These are phyloP conservation scores for Spondyliosoma cantharus DNA, from an alignment of 2,797 vertebrate species.

Conservation along the genomic window DNA sequence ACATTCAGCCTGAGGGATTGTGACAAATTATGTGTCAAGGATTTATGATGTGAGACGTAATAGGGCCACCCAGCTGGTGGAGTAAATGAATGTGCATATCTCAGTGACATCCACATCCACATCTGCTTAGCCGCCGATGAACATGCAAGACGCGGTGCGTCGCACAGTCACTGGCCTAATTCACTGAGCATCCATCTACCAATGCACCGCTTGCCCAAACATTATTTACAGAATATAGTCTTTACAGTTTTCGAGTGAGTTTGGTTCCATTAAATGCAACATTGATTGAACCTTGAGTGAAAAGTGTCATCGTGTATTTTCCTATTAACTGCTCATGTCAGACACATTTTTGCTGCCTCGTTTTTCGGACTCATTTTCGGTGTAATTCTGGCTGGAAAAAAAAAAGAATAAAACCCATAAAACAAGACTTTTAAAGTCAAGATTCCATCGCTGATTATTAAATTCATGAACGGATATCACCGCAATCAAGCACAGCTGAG, in stretches of 20 bases:
- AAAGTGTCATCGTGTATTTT: slow-evolving; percentile 24
- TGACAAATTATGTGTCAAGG: slow-evolving; percentile 83
- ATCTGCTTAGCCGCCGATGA: slow-evolving; percentile 75
- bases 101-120: slow-evolving; percentile 74
- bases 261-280: slow-evolving; percentile 21
- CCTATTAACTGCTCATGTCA: slow-evolving; percentile 18
- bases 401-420: not conserved
- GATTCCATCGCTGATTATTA: slow-evolving; percentile 25
- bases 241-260: slow-evolving; percentile 22
- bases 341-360: not conserved
- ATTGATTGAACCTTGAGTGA: slow-evolving; percentile 8
- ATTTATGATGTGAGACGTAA: slow-evolving; percentile 84
- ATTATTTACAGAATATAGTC: slow-evolving; percentile 27
- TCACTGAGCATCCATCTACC: slow-evolving; percentile 41
- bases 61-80: slow-evolving; percentile 82
- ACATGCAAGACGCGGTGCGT: slow-evolving; percentile 64
- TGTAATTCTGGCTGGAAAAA: not conserved
- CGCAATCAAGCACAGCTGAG: slow-evolving; percentile 22
- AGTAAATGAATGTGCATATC: slow-evolving; percentile 81
- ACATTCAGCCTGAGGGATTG: slow-evolving; percentile 72
- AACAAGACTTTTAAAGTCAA: slow-evolving; percentile 13
- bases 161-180: slow-evolving; percentile 60
- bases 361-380: not conserved
- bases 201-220: slow-evolving; percentile 20
- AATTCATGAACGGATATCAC: slow-evolving; percentile 36